Evolutionary conservation across 2,888 invertebrate species (phyloP).

Genomic region (Periphyllus acericola): DNA sequence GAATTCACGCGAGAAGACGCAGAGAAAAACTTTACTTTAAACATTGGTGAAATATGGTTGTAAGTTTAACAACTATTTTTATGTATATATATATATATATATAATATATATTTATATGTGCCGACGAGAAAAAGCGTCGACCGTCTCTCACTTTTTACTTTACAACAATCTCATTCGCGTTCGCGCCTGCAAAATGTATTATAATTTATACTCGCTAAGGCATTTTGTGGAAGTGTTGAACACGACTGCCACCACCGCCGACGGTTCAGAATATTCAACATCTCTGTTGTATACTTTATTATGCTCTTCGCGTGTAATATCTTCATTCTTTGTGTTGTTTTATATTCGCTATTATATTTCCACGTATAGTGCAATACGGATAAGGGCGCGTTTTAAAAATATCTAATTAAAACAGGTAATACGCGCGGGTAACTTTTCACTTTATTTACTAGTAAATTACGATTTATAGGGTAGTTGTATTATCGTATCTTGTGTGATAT

Average conservation of each 20-base stretch:
- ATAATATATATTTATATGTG: neutral
- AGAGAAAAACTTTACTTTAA: slow-evolving; percentile 5
- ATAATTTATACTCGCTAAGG: neutral
- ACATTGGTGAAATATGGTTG: neutral
- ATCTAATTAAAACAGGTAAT: neutral
- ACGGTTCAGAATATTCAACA: neutral
- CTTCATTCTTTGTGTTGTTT: neutral
- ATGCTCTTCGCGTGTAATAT: too few species aligned
- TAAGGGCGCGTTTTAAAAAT: neutral
- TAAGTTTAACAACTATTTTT: neutral
- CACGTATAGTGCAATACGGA: neutral
- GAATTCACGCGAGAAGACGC: neutral
- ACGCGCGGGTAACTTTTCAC: neutral
- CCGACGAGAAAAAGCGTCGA: neutral
- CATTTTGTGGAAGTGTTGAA: neutral
- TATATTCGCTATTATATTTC: neutral
- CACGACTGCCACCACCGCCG: neutral
- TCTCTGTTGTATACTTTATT: neutral
- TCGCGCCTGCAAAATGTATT: neutral
- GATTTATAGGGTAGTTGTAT: neutral
- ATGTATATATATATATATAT: neutral
- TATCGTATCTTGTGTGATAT: neutral
- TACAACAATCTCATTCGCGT: neutral
- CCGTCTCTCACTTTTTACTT: neutral
- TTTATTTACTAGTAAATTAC: neutral